phyloP scores from a whole-genome alignment of 2,113 vertebrate species.

The Fulmarus glacialis region DNA sequence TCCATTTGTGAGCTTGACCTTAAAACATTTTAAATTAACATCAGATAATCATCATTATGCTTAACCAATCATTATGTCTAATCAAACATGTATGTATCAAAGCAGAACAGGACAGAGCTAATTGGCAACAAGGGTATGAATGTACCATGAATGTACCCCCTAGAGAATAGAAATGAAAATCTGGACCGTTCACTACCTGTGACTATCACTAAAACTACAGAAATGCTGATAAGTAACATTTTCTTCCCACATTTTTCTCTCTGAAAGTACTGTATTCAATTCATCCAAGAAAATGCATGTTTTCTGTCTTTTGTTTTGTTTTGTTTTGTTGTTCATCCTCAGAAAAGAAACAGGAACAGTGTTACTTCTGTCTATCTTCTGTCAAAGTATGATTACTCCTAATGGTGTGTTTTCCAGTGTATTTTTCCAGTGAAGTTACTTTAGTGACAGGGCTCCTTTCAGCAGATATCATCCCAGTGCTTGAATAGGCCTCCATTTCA shows the following conservation, averaged over 20 bases:
- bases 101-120: background rate
- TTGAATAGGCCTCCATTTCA: background rate
- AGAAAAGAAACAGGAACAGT: background rate
- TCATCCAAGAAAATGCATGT: rapidly evolving
- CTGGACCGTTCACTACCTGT: background rate
- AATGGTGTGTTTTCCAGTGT: background rate
- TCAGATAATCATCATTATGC: background rate
- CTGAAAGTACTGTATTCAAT: background rate
- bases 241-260: background rate
- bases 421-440: background rate
- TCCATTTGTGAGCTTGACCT: background rate
- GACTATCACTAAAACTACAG: background rate
- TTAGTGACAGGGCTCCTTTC: background rate
- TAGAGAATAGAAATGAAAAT: background rate
- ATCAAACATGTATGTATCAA: background rate
- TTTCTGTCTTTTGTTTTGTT: background rate
- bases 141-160: background rate
- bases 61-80: background rate
- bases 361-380: background rate
- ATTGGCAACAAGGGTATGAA: background rate
- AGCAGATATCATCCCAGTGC: background rate
- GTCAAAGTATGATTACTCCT: background rate
- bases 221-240: background rate
- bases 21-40: background rate
- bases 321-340: background rate